These are phyloP conservation scores for Atlantisia rogersi DNA, from an alignment of 2,113 vertebrate species.

Conservation along the genomic window DNA sequence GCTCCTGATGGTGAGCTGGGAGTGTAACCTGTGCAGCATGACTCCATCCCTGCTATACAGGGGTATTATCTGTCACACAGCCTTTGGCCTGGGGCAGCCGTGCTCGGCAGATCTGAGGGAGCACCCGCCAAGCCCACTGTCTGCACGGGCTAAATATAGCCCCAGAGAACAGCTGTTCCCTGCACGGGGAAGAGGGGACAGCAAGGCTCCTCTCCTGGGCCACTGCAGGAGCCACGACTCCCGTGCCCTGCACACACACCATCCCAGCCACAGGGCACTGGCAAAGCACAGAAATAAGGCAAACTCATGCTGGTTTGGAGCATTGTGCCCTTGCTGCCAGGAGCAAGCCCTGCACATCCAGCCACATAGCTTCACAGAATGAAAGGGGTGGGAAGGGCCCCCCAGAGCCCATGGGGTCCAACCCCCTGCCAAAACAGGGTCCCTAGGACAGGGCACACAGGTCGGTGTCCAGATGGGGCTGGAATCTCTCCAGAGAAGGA, in stretches of 20 bases:
- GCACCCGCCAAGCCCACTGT: background rate
- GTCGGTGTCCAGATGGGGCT: too few species aligned
- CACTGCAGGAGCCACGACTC: fast-evolving
- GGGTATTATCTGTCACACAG: background rate
- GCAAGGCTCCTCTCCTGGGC: background rate
- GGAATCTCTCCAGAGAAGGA: too few species aligned
- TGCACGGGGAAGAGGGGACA: background rate
- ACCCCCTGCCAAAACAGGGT: too few species aligned
- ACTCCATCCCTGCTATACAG: fast-evolving
- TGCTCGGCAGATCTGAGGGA: background rate
- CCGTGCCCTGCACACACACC: fast-evolving
- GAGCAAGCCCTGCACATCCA: background rate
- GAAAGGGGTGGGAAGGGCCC: too few species aligned
- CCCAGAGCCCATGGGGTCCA: too few species aligned
- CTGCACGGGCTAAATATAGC: background rate
- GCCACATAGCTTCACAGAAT: too few species aligned
- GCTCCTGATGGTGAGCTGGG: background rate
- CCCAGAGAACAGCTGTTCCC: background rate
- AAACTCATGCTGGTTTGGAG: fast-evolving
- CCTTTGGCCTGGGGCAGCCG: background rate
- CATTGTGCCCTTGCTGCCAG: background rate
- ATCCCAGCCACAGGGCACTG: fast-evolving
- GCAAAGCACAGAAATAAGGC: fast-evolving
- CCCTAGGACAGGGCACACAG: too few species aligned
- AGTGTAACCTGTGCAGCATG: fast-evolving